Evolutionary conservation across 2,113 vertebrate species (phyloP).

Genomic region (Fregata magnificens): DNA sequence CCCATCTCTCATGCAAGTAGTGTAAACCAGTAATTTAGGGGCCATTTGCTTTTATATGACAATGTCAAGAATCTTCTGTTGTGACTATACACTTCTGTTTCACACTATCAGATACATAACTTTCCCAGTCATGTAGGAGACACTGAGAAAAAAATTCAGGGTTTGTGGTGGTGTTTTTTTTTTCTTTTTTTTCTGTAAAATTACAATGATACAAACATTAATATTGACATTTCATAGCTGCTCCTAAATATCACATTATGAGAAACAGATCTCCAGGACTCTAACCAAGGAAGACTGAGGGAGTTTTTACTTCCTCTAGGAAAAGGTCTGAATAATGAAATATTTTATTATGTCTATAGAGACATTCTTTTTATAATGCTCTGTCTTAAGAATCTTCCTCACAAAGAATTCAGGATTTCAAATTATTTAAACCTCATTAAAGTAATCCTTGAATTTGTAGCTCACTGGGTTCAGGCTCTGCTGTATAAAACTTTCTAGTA

Average conservation of each 20-base stretch:
- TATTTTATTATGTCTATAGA: background rate
- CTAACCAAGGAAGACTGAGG: background rate
- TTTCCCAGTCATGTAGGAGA: constrained; percentile 9
- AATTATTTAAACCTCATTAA: background rate
- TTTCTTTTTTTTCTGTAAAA: background rate
- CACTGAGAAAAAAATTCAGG: background rate
- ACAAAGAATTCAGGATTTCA: background rate
- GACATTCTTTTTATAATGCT: background rate
- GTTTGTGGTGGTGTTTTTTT: background rate
- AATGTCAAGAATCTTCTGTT: constrained; percentile 1
- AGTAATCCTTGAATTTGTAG: background rate
- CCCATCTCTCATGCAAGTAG: background rate
- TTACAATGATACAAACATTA: background rate
- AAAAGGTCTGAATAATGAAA: background rate
- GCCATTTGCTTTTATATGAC: constrained; percentile 18
- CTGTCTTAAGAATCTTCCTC: background rate
- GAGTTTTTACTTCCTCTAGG: background rate
- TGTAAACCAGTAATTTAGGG: constrained; percentile 1
- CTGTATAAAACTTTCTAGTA: background rate
- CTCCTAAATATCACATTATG: constrained; percentile 21
- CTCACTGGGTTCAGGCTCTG: background rate
- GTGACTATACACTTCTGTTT: background rate
- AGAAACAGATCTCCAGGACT: background rate
- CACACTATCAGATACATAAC: background rate
- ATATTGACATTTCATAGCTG: constrained; percentile 8